Conservation (phyloP, 2,113 vertebrate genomes). For the Eonycteris spelaea region DNA sequence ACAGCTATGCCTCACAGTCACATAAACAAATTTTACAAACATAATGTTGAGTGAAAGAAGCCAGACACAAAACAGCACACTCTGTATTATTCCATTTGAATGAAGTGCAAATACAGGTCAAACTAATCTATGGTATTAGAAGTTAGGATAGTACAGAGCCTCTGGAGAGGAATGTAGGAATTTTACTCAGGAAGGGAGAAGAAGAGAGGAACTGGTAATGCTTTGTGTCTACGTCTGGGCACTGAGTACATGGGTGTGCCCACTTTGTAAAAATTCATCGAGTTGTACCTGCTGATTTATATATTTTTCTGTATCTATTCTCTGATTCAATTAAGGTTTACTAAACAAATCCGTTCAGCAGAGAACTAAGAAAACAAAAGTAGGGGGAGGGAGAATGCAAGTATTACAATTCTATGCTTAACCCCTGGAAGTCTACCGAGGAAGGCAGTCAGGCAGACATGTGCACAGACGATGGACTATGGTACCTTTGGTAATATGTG, state of each 20-base stretch:
- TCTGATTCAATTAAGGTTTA: neutral
- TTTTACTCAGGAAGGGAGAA: neutral
- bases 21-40: neutral
- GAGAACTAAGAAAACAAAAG: neutral
- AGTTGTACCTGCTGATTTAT: neutral
- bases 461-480: fast-evolving
- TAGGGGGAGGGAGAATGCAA: neutral
- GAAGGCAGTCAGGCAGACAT: neutral
- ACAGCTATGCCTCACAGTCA: neutral
- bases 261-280: neutral
- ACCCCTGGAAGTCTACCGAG: neutral
- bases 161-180: neutral
- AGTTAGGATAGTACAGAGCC: neutral
- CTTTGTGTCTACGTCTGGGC: neutral
- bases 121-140: neutral
- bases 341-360: neutral
- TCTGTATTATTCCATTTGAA: fast-evolving
- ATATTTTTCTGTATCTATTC: neutral
- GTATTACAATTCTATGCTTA: neutral
- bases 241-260: fast-evolving
- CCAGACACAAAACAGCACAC: neutral
- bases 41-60: neutral
- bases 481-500: no score
- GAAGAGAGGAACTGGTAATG: no score
- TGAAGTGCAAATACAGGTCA: neutral